Conservation (phyloP, 2,797 vertebrate species). For the Sciurus carolinensis region DNA sequence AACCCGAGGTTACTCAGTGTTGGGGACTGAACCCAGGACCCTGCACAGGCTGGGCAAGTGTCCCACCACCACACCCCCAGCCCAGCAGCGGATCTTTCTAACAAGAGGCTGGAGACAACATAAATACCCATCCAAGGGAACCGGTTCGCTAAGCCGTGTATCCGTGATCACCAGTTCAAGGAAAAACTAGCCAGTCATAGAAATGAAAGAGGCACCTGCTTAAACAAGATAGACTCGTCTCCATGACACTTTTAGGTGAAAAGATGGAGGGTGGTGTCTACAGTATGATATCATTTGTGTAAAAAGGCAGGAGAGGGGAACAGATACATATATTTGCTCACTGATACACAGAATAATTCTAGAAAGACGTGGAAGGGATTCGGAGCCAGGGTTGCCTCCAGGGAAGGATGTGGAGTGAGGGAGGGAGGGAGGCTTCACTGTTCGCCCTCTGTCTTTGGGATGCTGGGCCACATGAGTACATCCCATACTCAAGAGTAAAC, state of each 20-base stretch:
- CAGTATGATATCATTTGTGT: background rate
- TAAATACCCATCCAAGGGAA: background rate
- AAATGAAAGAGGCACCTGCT: background rate
- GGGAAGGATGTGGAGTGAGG: background rate
- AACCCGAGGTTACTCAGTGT: background rate
- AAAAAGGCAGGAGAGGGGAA: background rate
- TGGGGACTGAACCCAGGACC: too few species aligned
- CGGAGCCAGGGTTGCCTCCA: background rate
- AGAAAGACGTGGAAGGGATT: background rate
- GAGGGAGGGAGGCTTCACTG: background rate
- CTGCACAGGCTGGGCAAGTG: too few species aligned
- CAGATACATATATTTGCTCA: background rate
- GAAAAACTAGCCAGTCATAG: background rate
- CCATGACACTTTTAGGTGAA: background rate
- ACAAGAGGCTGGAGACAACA: background rate
- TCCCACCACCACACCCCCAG: too few species aligned
- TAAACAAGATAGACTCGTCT: background rate
- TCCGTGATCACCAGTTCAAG: accelerated
- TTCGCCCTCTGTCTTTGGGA: background rate
- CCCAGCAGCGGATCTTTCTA: background rate
- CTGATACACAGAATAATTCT: background rate
- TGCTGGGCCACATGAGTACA: background rate
- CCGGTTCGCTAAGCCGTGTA: background rate
- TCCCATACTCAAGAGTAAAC: background rate
- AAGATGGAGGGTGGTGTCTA: background rate